phyloP scores from a whole-genome alignment of 1,140 invertebrate genomes.

The Drosophila oshimai region DNA sequence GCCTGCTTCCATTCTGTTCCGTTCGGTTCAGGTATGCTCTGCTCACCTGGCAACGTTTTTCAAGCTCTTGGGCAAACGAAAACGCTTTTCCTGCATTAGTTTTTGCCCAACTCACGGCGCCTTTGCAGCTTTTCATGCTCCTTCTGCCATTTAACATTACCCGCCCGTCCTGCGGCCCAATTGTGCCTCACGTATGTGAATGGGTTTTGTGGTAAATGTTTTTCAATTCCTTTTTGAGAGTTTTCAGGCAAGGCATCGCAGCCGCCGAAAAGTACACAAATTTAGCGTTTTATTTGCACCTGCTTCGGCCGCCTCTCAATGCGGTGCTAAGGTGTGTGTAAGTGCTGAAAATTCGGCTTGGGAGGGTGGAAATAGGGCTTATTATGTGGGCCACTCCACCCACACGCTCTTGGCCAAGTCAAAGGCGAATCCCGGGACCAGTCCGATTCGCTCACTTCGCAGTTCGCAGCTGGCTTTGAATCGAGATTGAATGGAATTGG shows the following conservation, averaged over 20 bases:
- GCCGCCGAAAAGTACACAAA: constrained; percentile 68
- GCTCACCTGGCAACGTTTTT: constrained; percentile 18
- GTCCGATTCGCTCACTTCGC: constrained; percentile 58
- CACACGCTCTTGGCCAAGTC: constrained; percentile 4
- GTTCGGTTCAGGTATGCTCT: neutral
- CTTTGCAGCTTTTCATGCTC: constrained; percentile 19
- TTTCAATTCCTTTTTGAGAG: constrained; percentile 62
- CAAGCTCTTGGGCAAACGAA: constrained; percentile 23
- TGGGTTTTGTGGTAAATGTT: constrained; percentile 71
- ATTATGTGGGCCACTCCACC: constrained; percentile 49
- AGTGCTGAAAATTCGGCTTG: constrained; percentile 48
- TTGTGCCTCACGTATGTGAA: constrained; percentile 44
- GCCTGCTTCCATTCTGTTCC: constrained; percentile 16
- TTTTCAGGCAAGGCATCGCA: constrained; percentile 30
- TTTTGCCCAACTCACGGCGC: constrained; percentile 32
- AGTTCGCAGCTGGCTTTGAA: constrained; percentile 69
- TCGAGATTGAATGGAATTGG: constrained; percentile 65
- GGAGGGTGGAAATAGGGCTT: constrained; percentile 63
- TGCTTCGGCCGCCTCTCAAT: constrained; percentile 38
- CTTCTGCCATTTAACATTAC: constrained; percentile 16
- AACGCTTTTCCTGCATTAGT: constrained; percentile 43
- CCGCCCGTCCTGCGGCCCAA: neutral
- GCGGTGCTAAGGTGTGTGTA: constrained; percentile 38
- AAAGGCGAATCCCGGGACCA: constrained; percentile 8
- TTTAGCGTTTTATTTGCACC: constrained; percentile 74